Percentiles rank a stretch among this genome's conserved stretches.
phyloP scores from a whole-genome alignment of 2,888 invertebrate species.

The Steinernema hermaphroditum region DNA sequence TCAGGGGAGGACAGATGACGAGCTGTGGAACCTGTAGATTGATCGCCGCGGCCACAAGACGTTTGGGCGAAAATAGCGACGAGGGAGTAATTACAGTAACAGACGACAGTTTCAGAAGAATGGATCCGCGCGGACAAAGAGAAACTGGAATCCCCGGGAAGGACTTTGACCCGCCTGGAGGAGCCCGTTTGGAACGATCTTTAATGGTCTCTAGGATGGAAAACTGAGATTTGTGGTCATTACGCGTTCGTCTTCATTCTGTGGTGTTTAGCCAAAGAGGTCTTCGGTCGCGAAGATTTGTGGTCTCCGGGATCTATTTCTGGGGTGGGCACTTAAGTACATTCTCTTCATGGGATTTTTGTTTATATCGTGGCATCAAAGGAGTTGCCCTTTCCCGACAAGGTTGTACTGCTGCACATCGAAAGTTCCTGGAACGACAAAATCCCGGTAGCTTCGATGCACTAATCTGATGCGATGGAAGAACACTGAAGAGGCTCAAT shows the following conservation, averaged over 20 bases:
- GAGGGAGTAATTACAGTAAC: not conserved
- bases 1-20: too few relatives aligned
- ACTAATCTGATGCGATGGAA: too few relatives aligned
- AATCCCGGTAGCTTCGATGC: too few relatives aligned
- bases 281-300: not conserved
- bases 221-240: not conserved
- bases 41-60: not conserved
- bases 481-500: too few relatives aligned
- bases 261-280: not conserved
- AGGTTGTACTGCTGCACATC: not conserved
- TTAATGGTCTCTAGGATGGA: not conserved
- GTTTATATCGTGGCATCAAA: not conserved
- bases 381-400: not conserved
- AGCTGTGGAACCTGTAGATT: not conserved
- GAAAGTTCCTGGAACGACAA: too few relatives aligned
- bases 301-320: conserved; percentile 13
- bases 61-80: conserved; percentile 6
- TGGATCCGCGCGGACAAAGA: not conserved
- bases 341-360: not conserved
- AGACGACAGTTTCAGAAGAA: not conserved
- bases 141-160: not conserved
- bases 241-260: too few relatives aligned
- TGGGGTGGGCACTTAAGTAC: not conserved
- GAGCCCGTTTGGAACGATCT: not conserved
- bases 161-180: conserved; percentile 7